Evolutionary conservation across 2,113 vertebrate species (phyloP), one percentile per base, ranked within the genome.

Genomic region (Alces alces): DNA sequence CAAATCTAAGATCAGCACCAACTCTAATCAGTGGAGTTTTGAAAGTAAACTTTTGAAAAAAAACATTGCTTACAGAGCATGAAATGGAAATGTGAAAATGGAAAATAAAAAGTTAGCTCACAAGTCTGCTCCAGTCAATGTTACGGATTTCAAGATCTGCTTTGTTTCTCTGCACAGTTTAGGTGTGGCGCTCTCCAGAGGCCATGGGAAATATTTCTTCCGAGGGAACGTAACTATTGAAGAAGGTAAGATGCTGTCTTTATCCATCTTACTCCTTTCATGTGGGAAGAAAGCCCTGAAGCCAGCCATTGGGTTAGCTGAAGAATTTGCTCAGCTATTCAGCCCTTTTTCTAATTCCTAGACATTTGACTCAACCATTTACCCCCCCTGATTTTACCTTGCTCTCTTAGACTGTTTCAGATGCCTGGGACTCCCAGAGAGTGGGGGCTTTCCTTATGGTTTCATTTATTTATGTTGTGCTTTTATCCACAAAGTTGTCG

Each of bases 131-230:
- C 19, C 88, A 97, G 95, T 97, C 86, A 17, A 82, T 96, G 95
- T 98, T 96, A 70, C 95, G 96, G 93, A 97, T 98, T 96, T 98
- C 98, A 99, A 98, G 90, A 95, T 98, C 96, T 99, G 97, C 97
- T 98, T 97, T 99, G 98, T 98, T 98, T 98, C 93, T 99, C 97
- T 98, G 97, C 99, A 98, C 98, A 99, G 99, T 98, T 99, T 99
- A 98, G 99, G 99, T 97, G 99, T 99, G 95, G 99, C 99, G 97
- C 99, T 99, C 95, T 99, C 99, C 97, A 99, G 99, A 98, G 99
- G 99, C 97, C 99, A 99, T 27, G 99, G 99, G 89, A 99, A 99
- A 98, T 99, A 99, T 98, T 99, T 99, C 98, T 99, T 99, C 99
- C 99, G 99, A 98, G 99, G 99, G 57, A 99, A 99, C 2, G 99